Evolutionary conservation across 2,113 vertebrate genomes (phyloP).

Genomic region (Pangasianodon gigas): DNA sequence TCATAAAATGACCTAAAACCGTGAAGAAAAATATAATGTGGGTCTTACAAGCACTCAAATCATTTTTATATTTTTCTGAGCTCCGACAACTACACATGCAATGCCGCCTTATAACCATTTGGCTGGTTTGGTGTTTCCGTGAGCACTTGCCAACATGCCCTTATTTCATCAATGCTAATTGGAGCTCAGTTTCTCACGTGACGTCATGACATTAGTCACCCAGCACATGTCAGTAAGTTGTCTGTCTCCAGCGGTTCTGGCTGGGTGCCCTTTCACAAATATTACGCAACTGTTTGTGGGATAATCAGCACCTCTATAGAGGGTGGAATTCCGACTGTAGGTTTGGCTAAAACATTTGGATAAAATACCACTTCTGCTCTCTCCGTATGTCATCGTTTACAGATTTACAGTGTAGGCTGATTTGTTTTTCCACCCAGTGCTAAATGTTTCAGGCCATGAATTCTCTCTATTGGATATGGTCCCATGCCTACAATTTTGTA

Average conservation of each 20-base stretch:
- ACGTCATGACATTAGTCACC: slow-evolving; percentile 63
- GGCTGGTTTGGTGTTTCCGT: neutral
- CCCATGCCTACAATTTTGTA: neutral
- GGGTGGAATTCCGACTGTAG: neutral
- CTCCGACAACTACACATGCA: neutral
- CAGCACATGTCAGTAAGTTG: slow-evolving; percentile 56
- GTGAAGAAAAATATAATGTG: neutral
- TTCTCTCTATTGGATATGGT: no score
- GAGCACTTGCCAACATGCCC: slow-evolving; percentile 23
- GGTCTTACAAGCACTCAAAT: neutral
- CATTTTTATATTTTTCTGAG: neutral
- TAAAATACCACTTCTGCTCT: neutral
- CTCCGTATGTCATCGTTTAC: neutral
- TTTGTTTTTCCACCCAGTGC: slow-evolving; percentile 14
- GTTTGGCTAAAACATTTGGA: neutral
- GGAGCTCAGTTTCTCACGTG: slow-evolving; percentile 27
- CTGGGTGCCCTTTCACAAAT: slow-evolving; percentile 25
- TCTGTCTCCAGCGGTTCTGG: slow-evolving; percentile 52
- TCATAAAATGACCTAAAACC: neutral
- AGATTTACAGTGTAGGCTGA: slow-evolving; percentile 18
- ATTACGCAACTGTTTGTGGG: neutral
- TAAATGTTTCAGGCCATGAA: neutral
- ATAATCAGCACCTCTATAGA: neutral
- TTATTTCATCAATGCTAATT: slow-evolving; percentile 20
- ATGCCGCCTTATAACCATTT: neutral